Evolutionary conservation across 2,888 invertebrate genomes (phyloP), one percentile per base, ranked within the genome.

Genomic region (Perithous albicinctus): DNA sequence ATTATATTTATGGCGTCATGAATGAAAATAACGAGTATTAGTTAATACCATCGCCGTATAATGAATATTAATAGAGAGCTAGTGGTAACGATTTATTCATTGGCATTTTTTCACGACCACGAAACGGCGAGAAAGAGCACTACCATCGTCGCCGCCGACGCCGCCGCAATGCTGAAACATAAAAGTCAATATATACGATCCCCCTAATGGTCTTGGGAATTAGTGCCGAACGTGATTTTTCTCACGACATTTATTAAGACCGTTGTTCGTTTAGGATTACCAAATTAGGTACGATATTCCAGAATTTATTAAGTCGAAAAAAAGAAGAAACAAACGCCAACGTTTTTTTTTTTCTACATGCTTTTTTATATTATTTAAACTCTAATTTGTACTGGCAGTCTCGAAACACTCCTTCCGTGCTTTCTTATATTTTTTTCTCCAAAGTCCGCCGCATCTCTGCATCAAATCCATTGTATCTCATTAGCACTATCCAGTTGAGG

Each of bases 211-310:
- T 78, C 75, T 72, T 82, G 59, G 78, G 54, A 78, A 72, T 78
- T 75, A 82, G 82, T 82, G 78, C 75, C 78, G 82, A 78, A 61
- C 82, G 78, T 82, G 82, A 82, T 78, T 59, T 75, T 82, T 75
- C 35, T 76, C 82, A 75, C 82, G 75, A 64, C 66, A 75, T 32
- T 63, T 66, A 75, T 72, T 75, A 67, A 75, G 78, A 76, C 75
- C 78, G 66, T 66, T 66, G 74, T 70, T 82, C 64, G 51, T 75
- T 78, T 77, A 78, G 64, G 64, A 64, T 70, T 66, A 70, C 41
- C 46, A 26, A 78, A 59, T 66, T 78, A 73, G 75, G 59, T 75
- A 51, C 35, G 54, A 77, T 69, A 70, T 75, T 69, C 69, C 78
- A 74, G 54, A 66, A 69, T 66, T 76, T 79, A 48, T 67, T 46